Conservation (phyloP, 2,888 invertebrate species). For the Yponomeuta cagnagella region DNA sequence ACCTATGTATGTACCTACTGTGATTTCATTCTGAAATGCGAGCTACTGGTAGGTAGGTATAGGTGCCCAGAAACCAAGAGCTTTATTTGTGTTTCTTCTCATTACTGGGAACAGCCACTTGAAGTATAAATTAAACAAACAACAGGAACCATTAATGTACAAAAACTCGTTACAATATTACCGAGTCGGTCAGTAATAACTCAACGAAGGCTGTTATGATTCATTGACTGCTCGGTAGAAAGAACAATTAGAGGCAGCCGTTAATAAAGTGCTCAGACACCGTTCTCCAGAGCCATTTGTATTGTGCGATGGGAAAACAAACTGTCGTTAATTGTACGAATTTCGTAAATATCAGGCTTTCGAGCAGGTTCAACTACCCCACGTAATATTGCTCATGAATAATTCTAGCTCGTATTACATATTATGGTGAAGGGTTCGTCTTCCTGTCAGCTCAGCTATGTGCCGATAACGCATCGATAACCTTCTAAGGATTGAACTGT, state of each 20-base stretch:
- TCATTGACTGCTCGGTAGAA: not conserved
- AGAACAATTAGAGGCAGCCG: not conserved
- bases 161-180: not conserved
- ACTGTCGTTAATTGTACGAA: slow-evolving; percentile 19
- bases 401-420: slow-evolving; percentile 30
- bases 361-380: slow-evolving; percentile 27
- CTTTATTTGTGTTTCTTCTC: not conserved
- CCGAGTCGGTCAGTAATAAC: not conserved
- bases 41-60: not conserved
- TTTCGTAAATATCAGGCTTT: slow-evolving; percentile 25
- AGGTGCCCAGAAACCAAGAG: not conserved
- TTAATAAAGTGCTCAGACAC: not conserved
- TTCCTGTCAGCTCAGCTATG: slow-evolving; percentile 21
- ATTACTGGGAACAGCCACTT: not conserved
- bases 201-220: not conserved
- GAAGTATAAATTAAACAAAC: not conserved
- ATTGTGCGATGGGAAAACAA: slow-evolving; percentile 10
- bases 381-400: slow-evolving; percentile 33
- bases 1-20: not conserved
- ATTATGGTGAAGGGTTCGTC: slow-evolving; percentile 27
- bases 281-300: not conserved
- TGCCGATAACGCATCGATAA: slow-evolving; percentile 10
- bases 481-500: not conserved
- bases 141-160: not conserved
- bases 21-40: slow-evolving; percentile 9